Evolutionary conservation across 2,888 invertebrate species (phyloP).

Genomic region (Phlogophora meticulosa): DNA sequence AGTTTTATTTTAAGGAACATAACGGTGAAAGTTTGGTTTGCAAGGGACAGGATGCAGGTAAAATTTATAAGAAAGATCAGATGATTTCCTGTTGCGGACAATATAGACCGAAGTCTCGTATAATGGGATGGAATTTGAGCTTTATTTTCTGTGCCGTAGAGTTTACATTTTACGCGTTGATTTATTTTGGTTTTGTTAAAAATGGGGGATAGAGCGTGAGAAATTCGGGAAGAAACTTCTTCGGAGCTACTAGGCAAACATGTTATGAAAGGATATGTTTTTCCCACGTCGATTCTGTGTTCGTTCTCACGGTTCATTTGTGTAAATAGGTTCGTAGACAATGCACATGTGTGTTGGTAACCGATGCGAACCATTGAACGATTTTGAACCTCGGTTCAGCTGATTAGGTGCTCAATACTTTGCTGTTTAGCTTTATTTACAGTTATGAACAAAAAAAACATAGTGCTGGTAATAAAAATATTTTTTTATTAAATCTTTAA

Average conservation of each 20-base stretch:
- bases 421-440: constrained; percentile 6
- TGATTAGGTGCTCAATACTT: constrained; percentile 44
- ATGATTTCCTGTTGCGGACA: constrained; percentile 73
- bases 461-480: not conserved
- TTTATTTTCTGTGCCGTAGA: constrained; percentile 42
- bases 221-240: constrained; percentile 91
- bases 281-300: constrained; percentile 78
- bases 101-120: constrained; percentile 66
- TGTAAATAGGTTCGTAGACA: constrained; percentile 53
- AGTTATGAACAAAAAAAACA: too few relatives aligned
- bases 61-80: constrained; percentile 74
- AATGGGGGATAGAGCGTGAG: constrained; percentile 88
- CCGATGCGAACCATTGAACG: constrained; percentile 50
- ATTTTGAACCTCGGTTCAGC: constrained; percentile 41
- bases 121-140: constrained; percentile 56
- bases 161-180: constrained; percentile 57
- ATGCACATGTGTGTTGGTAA: constrained; percentile 47
- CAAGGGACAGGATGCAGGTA: constrained; percentile 72
- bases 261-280: constrained; percentile 72
- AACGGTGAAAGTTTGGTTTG: constrained; percentile 56
- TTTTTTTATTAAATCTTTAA: not conserved
- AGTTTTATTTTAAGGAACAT: constrained; percentile 19
- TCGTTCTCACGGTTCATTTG: constrained; percentile 72
- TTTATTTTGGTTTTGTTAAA: constrained; percentile 80
- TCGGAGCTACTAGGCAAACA: constrained; percentile 85